A percentile compares a stretch with the other conserved stretches of the same genome.
Evolutionary conservation across 2,888 invertebrate genomes (phyloP).

Genomic region (Meganola albula): DNA sequence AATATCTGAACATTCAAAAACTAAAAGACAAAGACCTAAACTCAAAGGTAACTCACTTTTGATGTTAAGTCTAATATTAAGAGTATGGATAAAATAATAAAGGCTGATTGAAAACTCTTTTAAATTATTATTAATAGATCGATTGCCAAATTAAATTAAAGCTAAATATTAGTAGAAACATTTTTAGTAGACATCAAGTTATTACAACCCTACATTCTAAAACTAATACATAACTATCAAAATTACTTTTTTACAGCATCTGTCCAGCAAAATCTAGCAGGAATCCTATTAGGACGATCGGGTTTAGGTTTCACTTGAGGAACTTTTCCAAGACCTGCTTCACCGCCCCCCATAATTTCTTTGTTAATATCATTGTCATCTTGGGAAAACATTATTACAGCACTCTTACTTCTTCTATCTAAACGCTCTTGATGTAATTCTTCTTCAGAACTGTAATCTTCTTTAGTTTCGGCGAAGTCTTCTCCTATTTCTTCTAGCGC

Average conservation of each 20-base stretch:
- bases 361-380: slow-evolving; percentile 20
- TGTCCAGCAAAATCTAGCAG: slow-evolving; percentile 65
- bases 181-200: too few relatives aligned
- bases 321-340: slow-evolving; percentile 23
- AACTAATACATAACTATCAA: slow-evolving; percentile 12
- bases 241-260: slow-evolving; percentile 38
- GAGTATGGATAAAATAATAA: too few relatives aligned
- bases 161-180: too few relatives aligned
- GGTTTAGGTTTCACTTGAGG: slow-evolving; percentile 34
- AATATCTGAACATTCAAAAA: too few relatives aligned
- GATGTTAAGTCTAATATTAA: too few relatives aligned
- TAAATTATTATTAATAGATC: too few relatives aligned
- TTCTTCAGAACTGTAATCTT: slow-evolving; percentile 43
- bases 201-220: too few relatives aligned
- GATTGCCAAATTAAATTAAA: too few relatives aligned
- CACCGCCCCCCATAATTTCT: slow-evolving; percentile 36
- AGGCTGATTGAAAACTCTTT: too few relatives aligned
- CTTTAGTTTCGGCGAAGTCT: slow-evolving; percentile 40
- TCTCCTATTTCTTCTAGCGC: slow-evolving; percentile 50
- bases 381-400: slow-evolving; percentile 19
- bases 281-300: slow-evolving; percentile 46
- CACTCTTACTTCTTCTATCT: slow-evolving; percentile 29
- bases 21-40: too few relatives aligned
- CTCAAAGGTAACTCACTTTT: too few relatives aligned
- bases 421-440: slow-evolving; percentile 36